Evolutionary conservation across 2,888 invertebrate species (phyloP), one percentile per base, ranked within the genome.

Genomic region (Corbicula japonica): DNA sequence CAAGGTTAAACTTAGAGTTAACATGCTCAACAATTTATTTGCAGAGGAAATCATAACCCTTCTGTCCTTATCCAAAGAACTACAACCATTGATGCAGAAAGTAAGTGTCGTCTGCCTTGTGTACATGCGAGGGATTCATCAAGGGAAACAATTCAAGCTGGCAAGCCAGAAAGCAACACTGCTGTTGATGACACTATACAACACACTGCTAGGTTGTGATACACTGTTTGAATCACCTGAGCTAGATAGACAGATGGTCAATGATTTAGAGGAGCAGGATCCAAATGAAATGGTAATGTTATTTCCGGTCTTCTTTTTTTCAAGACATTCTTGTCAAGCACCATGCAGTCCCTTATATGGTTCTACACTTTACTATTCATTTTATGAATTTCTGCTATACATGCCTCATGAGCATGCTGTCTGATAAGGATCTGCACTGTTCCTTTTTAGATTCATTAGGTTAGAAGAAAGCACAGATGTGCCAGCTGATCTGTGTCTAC

Each of bases 121-220:
- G 10, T 83, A 77, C 63, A 80, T 80, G 79, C 54, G 66, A 18
- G 83, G 83, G 2, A 52, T 83, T 1, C 70, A 83, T 38, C 74
- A 74, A 50, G 79, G 79, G 26, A 52, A 61, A 38, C 30, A 32
- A 12, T 71, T 46, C 26, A 48, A 76, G 41, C 63, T 83, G 46
- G 81, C 72, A 18, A 87, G 80, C 23, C 81, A 88, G 72, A 85
- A 86, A 61, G 88, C 90, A 0, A 86, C 91, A 1, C 76, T 86
- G 38, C 85, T 92, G 21, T 86, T 92, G 15, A 86, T 86, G 26
- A 86, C 86, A 5, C 70, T 92, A 56, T 91, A 90, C 65, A 80
- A 89, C 52, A 83, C 82, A 0, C 77, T 92, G 28, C 69, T 88
- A 58, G 87, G 90, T 28, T 80, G 74, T 46, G 90, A 91, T 71